A percentile compares a stretch with the other conserved stretches of the same genome.
Evolutionary conservation across 2,797 vertebrate genomes (phyloP).

Genomic region (Hyperoplus immaculatus): DNA sequence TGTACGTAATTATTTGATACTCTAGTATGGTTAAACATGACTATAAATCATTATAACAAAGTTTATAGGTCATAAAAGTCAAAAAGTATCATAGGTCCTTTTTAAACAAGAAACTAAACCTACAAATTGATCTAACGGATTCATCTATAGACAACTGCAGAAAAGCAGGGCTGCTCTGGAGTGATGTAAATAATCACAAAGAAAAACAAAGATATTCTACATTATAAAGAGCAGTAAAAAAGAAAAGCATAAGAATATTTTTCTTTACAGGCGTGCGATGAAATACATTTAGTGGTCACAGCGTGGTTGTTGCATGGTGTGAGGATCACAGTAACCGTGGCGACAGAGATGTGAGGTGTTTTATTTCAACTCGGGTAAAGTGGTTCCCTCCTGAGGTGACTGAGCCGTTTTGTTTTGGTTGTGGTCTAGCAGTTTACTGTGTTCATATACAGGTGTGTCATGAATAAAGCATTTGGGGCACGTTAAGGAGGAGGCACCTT

Average conservation of each 20-base stretch:
- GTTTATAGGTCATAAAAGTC: too few species aligned
- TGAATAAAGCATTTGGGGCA: slow-evolving; percentile 79
- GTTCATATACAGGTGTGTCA: slow-evolving; percentile 61
- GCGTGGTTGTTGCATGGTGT: slow-evolving; percentile 33
- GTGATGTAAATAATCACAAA: slow-evolving; percentile 26
- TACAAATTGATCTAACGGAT: neutral
- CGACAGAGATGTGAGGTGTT: slow-evolving; percentile 57
- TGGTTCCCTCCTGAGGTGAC: slow-evolving; percentile 66
- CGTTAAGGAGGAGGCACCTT: slow-evolving; percentile 68
- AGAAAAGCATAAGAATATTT: slow-evolving; percentile 4
- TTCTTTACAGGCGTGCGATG: slow-evolving; percentile 25
- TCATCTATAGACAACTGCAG: slow-evolving; percentile 5
- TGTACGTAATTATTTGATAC: too few species aligned
- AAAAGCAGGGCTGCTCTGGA: neutral
- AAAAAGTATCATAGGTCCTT: neutral
- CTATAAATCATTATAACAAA: too few species aligned
- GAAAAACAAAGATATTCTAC: slow-evolving; percentile 17
- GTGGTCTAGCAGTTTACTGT: slow-evolving; percentile 61
- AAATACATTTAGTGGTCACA: slow-evolving; percentile 51
- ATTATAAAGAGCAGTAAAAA: slow-evolving; percentile 4
- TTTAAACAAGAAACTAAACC: neutral
- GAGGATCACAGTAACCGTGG: slow-evolving; percentile 41
- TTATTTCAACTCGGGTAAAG: slow-evolving; percentile 58
- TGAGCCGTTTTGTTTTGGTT: slow-evolving; percentile 72
- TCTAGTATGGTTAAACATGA: too few species aligned